Percentiles rank a stretch among this genome's conserved stretches.
These are phyloP conservation scores for Serinus canaria DNA, from an alignment of 2,113 vertebrate species.

Conservation along the genomic window DNA sequence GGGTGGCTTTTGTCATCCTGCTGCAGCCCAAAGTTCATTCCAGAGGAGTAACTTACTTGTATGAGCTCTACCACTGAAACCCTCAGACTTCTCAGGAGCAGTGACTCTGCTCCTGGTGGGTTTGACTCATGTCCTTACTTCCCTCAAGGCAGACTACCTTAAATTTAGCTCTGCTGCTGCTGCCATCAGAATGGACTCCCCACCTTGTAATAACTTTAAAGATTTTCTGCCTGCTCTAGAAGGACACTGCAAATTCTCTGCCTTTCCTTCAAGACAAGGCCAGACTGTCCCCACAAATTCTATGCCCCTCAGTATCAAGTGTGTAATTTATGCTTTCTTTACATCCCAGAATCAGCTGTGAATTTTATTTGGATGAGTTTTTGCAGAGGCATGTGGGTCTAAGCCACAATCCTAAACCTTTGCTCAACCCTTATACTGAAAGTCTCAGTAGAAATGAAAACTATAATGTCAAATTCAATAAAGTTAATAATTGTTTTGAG, in stretches of 20 bases:
- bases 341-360: background rate
- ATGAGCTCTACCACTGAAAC: background rate
- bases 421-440: background rate
- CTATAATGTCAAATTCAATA: background rate
- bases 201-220: accelerated
- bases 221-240: background rate
- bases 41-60: background rate
- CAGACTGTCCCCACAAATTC: background rate
- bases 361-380: background rate
- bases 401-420: background rate
- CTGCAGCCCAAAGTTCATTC: background rate
- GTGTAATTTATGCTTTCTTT: background rate
- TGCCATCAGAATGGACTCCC: background rate
- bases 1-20: background rate
- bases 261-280: background rate
- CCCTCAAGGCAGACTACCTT: background rate
- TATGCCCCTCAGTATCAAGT: background rate
- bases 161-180: background rate
- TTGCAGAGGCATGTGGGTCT: background rate
- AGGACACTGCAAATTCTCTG: background rate
- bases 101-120: background rate
- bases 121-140: background rate
- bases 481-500: background rate
- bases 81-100: background rate
- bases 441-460: background rate